Percentiles rank a stretch among this genome's conserved stretches.
phyloP scores from a whole-genome alignment of 2,888 invertebrate genomes.

The Noctuana brunneofusca region DNA sequence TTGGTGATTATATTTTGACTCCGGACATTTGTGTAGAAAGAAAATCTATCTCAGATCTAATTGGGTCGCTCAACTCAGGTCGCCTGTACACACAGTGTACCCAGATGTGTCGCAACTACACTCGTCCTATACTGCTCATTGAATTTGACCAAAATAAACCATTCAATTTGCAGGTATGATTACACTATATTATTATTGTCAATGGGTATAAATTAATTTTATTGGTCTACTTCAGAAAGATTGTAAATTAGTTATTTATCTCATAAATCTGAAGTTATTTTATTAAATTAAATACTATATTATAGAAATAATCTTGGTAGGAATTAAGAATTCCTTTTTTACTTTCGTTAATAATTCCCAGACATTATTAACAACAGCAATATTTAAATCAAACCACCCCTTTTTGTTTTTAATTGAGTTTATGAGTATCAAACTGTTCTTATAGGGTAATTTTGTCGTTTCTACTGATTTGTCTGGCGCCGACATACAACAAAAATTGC shows the following conservation, averaged over 20 bases:
- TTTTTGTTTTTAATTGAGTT: too few species aligned
- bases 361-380: too few species aligned
- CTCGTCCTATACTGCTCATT: constrained; percentile 94
- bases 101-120: constrained; percentile 95
- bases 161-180: constrained; percentile 91
- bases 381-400: too few species aligned
- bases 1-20: constrained; percentile 97
- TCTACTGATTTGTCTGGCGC: constrained; percentile 89
- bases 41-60: constrained; percentile 97
- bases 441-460: constrained; percentile 90
- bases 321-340: too few species aligned
- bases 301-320: too few species aligned
- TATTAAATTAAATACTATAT: too few species aligned
- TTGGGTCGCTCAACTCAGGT: constrained; percentile 97
- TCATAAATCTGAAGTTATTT: too few species aligned
- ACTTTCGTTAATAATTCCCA: too few species aligned
- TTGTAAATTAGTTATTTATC: too few species aligned
- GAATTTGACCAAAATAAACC: constrained; percentile 98
- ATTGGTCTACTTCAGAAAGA: too few species aligned
- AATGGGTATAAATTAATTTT: not conserved
- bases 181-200: not conserved
- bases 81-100: constrained; percentile 97
- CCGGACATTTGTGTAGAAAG: constrained; percentile 98
- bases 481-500: constrained; percentile 93
- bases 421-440: too few species aligned